Evolutionary conservation across 2,113 vertebrate genomes (phyloP).

Genomic region (Rutilus rutilus): DNA sequence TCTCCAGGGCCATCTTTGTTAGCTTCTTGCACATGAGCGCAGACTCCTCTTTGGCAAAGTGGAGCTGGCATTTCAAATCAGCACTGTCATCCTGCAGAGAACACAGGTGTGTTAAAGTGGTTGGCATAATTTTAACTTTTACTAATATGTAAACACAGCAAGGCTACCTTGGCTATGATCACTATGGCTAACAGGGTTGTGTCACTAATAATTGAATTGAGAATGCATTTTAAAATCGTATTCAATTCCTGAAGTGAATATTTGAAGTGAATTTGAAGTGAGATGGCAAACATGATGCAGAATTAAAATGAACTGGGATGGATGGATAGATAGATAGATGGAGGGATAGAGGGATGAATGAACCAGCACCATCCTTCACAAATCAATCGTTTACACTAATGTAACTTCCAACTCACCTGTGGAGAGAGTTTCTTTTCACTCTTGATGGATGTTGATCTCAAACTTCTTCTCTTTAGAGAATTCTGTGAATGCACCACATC

Average conservation of each 20-base stretch:
- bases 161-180: no score
- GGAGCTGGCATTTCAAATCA: slow-evolving; percentile 94
- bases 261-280: no score
- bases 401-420: slow-evolving; percentile 77
- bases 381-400: neutral
- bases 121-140: neutral
- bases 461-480: slow-evolving; percentile 86
- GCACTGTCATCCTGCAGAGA: slow-evolving; percentile 87
- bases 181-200: no score
- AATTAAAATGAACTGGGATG: no score
- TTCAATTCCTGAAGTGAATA: no score
- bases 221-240: no score
- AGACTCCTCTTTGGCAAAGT: slow-evolving; percentile 97
- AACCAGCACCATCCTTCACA: neutral
- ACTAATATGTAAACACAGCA: no score
- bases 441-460: slow-evolving; percentile 81
- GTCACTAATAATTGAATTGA: no score
- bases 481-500: slow-evolving; percentile 72
- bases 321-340: no score
- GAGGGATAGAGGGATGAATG: no score
- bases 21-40: slow-evolving; percentile 98
- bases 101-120: neutral
- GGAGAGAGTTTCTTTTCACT: slow-evolving; percentile 85
- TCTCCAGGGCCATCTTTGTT: slow-evolving; percentile 91
- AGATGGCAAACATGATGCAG: no score